Evolutionary conservation across 2,797 vertebrate species (phyloP).

Genomic region (Bufotes viridis): DNA sequence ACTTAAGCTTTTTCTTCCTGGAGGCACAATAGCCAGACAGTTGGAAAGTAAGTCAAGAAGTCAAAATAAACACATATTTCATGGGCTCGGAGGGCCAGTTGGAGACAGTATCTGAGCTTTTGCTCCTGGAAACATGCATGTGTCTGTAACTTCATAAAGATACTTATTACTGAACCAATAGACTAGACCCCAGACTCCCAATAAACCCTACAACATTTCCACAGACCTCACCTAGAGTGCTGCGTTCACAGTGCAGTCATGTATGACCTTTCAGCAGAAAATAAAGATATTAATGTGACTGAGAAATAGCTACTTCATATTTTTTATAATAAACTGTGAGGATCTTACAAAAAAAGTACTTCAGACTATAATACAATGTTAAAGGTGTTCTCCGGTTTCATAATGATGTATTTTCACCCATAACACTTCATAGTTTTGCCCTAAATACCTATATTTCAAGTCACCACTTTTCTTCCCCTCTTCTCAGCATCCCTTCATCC

Average conservation of each 20-base stretch:
- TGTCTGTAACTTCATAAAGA: constrained; percentile 57
- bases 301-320: background rate
- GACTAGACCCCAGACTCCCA: constrained; percentile 36
- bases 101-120: constrained; percentile 57
- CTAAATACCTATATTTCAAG: no score
- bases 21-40: constrained; percentile 79
- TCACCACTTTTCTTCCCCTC: no score
- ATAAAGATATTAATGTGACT: background rate
- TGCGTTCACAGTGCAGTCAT: constrained; percentile 5
- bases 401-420: no score
- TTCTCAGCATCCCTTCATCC: no score
- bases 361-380: no score
- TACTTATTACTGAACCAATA: constrained; percentile 52
- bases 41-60: constrained; percentile 76
- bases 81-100: constrained; percentile 71
- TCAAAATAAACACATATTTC: constrained; percentile 79
- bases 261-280: background rate
- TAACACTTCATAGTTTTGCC: no score
- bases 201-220: constrained; percentile 33
- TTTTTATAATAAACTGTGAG: background rate
- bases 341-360: no score
- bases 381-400: no score
- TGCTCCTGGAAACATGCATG: constrained; percentile 18
- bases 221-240: constrained; percentile 43
- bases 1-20: constrained; percentile 76